Evolutionary conservation across 35 echinoderm and acorn worm genomes (phyloP).

Genomic region (Apostichopus californicus): DNA sequence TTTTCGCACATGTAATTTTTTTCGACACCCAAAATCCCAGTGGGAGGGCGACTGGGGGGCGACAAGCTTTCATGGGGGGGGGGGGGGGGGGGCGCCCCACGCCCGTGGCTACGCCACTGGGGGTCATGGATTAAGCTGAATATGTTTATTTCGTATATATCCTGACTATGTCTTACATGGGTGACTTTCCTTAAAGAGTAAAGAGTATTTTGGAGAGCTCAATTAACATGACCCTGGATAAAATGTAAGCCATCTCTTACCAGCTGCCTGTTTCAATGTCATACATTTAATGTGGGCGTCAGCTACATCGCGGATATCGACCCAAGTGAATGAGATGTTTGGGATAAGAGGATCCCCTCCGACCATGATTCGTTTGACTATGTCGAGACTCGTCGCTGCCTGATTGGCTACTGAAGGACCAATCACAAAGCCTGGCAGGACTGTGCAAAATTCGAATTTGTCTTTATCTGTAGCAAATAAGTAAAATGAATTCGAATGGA

Average conservation of each 20-base stretch:
- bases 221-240: no score
- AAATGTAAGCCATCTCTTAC: slow-evolving; percentile 37
- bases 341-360: slow-evolving; percentile 56
- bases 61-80: no score
- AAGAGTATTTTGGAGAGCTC: no score
- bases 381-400: slow-evolving; percentile 23
- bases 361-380: slow-evolving; percentile 41
- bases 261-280: slow-evolving; percentile 61
- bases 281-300: slow-evolving; percentile 72
- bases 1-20: no score
- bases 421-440: slow-evolving; percentile 28
- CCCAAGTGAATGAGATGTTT: slow-evolving; percentile 57
- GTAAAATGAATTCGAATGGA: not conserved
- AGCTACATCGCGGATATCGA: slow-evolving; percentile 77
- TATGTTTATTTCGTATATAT: no score
- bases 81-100: no score
- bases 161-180: no score
- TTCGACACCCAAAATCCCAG: no score
- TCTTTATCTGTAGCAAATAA: slow-evolving; percentile 19
- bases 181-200: no score
- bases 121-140: no score
- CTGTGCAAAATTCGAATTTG: slow-evolving; percentile 44
- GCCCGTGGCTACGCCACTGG: no score
- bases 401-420: slow-evolving; percentile 32
- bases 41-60: no score